Conservation (phyloP, 2,888 invertebrate genomes). For the Drosophila longiperda region DNA sequence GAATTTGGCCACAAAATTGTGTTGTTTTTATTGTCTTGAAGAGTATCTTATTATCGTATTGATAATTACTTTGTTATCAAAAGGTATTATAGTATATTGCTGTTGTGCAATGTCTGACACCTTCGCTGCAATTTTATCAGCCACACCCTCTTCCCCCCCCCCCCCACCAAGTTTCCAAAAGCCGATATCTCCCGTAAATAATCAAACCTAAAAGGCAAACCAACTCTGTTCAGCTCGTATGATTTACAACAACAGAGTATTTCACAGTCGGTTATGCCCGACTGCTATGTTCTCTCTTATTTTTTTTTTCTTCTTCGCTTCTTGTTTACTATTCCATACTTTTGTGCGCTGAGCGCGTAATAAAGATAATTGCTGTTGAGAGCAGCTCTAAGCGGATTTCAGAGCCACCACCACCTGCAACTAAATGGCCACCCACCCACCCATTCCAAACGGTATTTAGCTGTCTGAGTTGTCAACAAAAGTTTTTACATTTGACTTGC, state of each 20-base stretch:
- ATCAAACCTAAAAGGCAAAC: too few relatives aligned
- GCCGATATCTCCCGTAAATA: too few relatives aligned
- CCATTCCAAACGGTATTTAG: slow-evolving; percentile 17
- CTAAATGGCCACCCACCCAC: slow-evolving; percentile 1
- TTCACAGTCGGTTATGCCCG: not conserved
- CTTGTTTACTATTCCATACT: slow-evolving; percentile 60
- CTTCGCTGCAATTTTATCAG: too few relatives aligned
- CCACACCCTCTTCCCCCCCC: too few relatives aligned
- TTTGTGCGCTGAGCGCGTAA: slow-evolving; percentile 67
- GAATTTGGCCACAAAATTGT: not conserved
- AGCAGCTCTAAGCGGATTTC: slow-evolving; percentile 74
- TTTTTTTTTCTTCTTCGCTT: slow-evolving; percentile 27
- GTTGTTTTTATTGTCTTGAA: not conserved
- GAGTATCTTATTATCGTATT: slow-evolving; percentile 10
- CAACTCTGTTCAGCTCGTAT: too few relatives aligned
- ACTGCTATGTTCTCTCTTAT: not conserved
- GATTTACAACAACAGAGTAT: too few relatives aligned
- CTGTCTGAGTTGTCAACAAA: slow-evolving; percentile 40
- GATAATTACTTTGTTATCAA: not conserved
- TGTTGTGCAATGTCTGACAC: not conserved
- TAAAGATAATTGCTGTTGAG: slow-evolving; percentile 80
- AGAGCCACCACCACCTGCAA: slow-evolving; percentile 39
- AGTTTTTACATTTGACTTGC: slow-evolving; percentile 35
- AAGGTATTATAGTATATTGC: not conserved
- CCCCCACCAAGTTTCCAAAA: too few relatives aligned